Evolutionary conservation across 2,113 vertebrate species (phyloP).

Genomic region (Epinephelus cyanopodus): DNA sequence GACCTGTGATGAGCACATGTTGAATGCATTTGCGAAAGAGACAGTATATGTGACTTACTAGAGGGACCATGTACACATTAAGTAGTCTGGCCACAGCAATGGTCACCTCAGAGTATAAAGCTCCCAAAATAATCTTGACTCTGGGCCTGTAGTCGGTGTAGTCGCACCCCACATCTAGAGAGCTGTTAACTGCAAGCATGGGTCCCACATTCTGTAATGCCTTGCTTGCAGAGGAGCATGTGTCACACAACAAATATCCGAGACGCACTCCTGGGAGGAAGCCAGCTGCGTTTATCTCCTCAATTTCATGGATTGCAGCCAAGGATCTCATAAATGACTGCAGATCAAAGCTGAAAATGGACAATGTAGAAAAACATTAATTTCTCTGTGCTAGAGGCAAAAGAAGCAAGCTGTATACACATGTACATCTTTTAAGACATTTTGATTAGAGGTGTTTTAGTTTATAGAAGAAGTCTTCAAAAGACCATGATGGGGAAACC

Average conservation of each 20-base stretch:
- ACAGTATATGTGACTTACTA: conserved; percentile 64
- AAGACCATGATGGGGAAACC: background rate
- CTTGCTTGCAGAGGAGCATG: conserved; percentile 75
- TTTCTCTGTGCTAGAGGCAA: background rate
- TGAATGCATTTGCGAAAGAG: background rate
- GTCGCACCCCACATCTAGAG: conserved; percentile 51
- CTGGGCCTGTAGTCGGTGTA: conserved; percentile 51
- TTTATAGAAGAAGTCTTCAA: background rate
- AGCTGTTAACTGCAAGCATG: conserved; percentile 64
- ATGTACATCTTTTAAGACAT: background rate
- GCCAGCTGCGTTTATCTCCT: conserved; percentile 76
- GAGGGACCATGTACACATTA: conserved; percentile 77
- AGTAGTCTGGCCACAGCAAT: conserved; percentile 77
- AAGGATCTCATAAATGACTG: conserved; percentile 63
- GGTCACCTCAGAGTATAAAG: conserved; percentile 74
- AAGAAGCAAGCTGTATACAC: background rate
- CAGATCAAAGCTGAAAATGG: conserved; percentile 70
- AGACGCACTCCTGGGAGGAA: conserved; percentile 77
- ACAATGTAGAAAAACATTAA: background rate
- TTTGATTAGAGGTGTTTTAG: background rate
- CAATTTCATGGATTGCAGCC: conserved; percentile 79
- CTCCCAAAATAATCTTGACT: conserved; percentile 78
- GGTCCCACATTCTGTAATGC: conserved; percentile 64
- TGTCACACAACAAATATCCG: conserved; percentile 82
- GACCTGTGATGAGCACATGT: background rate